Evolutionary conservation across 1,140 invertebrate genomes (phyloP), one percentile per base, ranked within the genome.

Genomic region (Dinothrombium tinctorium): DNA sequence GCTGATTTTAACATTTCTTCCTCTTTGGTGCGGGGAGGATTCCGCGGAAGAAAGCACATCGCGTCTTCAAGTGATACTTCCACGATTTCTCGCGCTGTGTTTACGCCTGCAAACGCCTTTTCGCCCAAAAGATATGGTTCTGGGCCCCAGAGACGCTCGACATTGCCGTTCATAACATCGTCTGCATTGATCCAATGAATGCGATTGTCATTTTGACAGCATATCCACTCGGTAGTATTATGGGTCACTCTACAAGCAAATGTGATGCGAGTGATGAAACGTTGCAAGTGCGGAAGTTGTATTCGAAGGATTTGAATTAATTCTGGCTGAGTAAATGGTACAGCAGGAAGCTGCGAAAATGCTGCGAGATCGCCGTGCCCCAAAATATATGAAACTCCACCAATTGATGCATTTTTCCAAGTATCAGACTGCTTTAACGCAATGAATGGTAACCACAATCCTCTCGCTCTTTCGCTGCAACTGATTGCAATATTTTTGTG

Each of bases 1-100:
- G 29, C 20, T 19, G 42, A 39, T 20, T 38, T 32, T 15, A 46
- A 36, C 43, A 44, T 39, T 21, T 46, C 33, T 28, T 46, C 44
- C 11, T 37, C 31, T 12, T 17, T 9, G 19, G 21, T 39, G 12
- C 44, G 32, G 2, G 44, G 42, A 9, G 33, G 42, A 24, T 38
- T 36, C 3, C 37, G 33, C 11, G 44, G 40, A 14, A 38, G 21
- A 22, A 29, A 45, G 7, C 9, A 21, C 2, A 45, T 25, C 8
- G 29, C 42, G 9, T 46, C 33, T 12, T 40, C 38, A 4, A 45
- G 8, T 8, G 44, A 40, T 17, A 21, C 33, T 22, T 45, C 43
- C 4, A 12, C 19, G n/a, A 31, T 31, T 28, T 28, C 26, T 28
- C 26, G 26, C 7, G 7, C n/a, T n/a, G 26, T 28, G 5, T 5